Base-by-base conservation (phyloP, 2,888 invertebrate genomes). In the Sepiola atlantica region DNA sequence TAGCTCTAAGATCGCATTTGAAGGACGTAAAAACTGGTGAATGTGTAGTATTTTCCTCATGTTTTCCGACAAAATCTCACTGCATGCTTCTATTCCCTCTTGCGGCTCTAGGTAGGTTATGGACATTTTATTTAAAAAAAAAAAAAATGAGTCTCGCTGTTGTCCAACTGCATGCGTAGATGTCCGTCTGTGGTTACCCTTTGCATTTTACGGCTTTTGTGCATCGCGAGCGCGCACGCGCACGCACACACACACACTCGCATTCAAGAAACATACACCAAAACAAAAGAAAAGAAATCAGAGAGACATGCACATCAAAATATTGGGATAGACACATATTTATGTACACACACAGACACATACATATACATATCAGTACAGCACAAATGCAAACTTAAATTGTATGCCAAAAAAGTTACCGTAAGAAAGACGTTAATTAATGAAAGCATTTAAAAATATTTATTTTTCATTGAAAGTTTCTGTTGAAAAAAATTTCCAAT, bases 1-100 rank as follows among this genome's bases (percentile, higher is more conserved):
- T 77, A 77, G 77, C 77, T 77, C 77, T 77, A 77, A 77, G 77
- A 77, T 77, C 77, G 77, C 77, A 77, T 77, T 77, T 77, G 77
- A 77, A 77, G 77, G 77, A 77, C 77, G 77, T 77, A 77, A 77
- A 77, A 77, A 77, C 77, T 77, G 77, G 77, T 77, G 77, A 77
- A 77, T 77, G 77, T 77, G 77, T 77, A 77, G 77, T 77, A 77
- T 77, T 77, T 77, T 77, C 77, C 77, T 77, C 77, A 77, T 77
- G 77, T 77, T 77, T 77, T 77, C 77, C 77, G 77, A 77, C 77
- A 77, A 77, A 77, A 77, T 77, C 77, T 77, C 77, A 77, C 77
- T 77, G 77, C 77, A 77, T 77, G 77, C 77, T 77, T 77, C 77
- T 77, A 77, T 77, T 77, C 77, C 77, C 77, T 77, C 77, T 77